Conservation (phyloP, 2,797 vertebrate genomes). For the Rhynchotus rufescens region DNA sequence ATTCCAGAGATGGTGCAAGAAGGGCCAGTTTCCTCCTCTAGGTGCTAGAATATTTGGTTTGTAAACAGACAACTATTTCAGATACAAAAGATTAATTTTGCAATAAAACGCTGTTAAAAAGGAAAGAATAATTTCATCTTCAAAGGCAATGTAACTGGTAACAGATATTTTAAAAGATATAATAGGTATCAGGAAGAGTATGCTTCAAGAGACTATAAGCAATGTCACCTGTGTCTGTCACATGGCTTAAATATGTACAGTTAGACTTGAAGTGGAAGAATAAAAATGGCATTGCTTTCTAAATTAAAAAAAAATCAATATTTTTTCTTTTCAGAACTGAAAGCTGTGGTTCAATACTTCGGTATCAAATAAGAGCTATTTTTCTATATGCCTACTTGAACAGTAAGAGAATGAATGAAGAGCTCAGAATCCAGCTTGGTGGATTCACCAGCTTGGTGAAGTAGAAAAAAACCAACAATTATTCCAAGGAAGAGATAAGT, state of each 20-base stretch:
- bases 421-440: background rate
- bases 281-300: background rate
- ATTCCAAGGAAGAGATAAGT: background rate
- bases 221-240: background rate
- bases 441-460: slow-evolving; percentile 1
- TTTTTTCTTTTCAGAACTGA: background rate
- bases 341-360: background rate
- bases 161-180: background rate
- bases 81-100: background rate
- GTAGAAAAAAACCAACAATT: background rate
- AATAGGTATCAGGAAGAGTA: background rate
- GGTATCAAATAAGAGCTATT: background rate
- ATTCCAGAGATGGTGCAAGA: background rate
- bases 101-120: background rate
- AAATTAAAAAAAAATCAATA: background rate
- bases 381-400: background rate
- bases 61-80: background rate
- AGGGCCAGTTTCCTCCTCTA: background rate
- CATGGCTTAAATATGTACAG: background rate
- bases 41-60: background rate
- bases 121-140: background rate
- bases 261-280: background rate
- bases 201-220: background rate
- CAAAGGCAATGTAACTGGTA: background rate
- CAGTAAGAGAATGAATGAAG: background rate